Base-by-base conservation (phyloP, 2,113 vertebrate genomes). In the Heterotilapia buettikoferi region DNA sequence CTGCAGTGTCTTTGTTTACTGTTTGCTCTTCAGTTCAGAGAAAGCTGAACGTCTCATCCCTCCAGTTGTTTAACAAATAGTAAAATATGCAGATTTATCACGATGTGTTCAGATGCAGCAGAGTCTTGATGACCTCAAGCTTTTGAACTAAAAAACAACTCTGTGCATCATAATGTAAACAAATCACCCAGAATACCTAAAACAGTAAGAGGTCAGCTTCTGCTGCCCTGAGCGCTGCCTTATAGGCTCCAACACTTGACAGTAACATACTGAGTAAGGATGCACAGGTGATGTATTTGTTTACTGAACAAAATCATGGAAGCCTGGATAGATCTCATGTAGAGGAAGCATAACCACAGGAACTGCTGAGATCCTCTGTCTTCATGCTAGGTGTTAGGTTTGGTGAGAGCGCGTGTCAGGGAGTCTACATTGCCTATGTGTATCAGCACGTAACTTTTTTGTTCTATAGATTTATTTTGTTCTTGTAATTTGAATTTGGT, bases 391-490 rank as follows among this genome's bases (percentile, higher is more conserved):
- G 38, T 40, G 19, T 38, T 38, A 61, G 57, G 57, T 61, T 61
- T 31, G 57, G 57, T 61, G 29, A 61, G 26, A 18, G 26, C 0
- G 2, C 5, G 29, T 61, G 9, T 19, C 2, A 0, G 59, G 29
- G 16, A 63, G 59, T 33, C 29, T 18, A 11, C 59, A 19, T 33
- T 4, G 3, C 9, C 1, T 61, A 0, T 24, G 5, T 33, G 59
- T 33, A 19, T 33, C 59, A 63, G 16, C 59, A 19, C 16, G 0
- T 63, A 1, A 63, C 59, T 1, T 61, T 33, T 33, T 61, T 68
- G 4, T 5, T 68, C 63, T 68, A 40, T 68, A 68, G 19, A 68
- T 68, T 68, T 68, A 14, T 68, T 68, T 40, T 40, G 19, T 68
- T 68, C 13, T 21, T 40, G 36, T 43, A 24, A 71, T 9, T 43